phyloP scores from a whole-genome alignment of 2,888 invertebrate species.

The Epirrhoe alternata region DNA sequence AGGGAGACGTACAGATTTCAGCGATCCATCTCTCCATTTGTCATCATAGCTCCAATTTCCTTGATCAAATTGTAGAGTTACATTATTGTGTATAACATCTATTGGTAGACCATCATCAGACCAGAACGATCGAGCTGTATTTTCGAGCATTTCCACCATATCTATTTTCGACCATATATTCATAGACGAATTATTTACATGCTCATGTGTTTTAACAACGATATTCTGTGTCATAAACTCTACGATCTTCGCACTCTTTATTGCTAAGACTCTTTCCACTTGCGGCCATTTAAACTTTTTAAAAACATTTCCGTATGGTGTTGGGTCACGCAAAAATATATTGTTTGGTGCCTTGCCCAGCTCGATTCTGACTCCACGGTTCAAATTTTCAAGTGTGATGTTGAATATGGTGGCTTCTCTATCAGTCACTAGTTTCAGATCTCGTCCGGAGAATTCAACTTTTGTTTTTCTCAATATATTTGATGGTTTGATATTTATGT shows the following conservation, averaged over 20 bases:
- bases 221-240: constrained; percentile 58
- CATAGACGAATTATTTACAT: constrained; percentile 61
- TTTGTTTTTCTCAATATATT: constrained; percentile 46
- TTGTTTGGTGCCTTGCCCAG: constrained; percentile 63
- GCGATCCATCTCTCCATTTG: constrained; percentile 59
- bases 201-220: constrained; percentile 52
- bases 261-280: constrained; percentile 52
- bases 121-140: constrained; percentile 58
- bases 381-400: constrained; percentile 61
- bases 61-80: constrained; percentile 54
- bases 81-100: constrained; percentile 54
- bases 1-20: constrained; percentile 43
- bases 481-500: constrained; percentile 55
- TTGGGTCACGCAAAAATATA: constrained; percentile 68
- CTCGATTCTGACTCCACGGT: constrained; percentile 59
- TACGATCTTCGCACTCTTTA: constrained; percentile 54
- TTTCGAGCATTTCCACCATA: constrained; percentile 53
- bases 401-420: constrained; percentile 64
- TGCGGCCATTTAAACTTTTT: constrained; percentile 63
- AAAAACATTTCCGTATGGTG: constrained; percentile 61
- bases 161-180: constrained; percentile 47
- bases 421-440: constrained; percentile 59
- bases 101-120: constrained; percentile 54
- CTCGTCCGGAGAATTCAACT: constrained; percentile 52
- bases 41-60: constrained; percentile 49